Base-by-base conservation (phyloP, 2,113 vertebrate genomes). In the Pantherophis guttatus region DNA sequence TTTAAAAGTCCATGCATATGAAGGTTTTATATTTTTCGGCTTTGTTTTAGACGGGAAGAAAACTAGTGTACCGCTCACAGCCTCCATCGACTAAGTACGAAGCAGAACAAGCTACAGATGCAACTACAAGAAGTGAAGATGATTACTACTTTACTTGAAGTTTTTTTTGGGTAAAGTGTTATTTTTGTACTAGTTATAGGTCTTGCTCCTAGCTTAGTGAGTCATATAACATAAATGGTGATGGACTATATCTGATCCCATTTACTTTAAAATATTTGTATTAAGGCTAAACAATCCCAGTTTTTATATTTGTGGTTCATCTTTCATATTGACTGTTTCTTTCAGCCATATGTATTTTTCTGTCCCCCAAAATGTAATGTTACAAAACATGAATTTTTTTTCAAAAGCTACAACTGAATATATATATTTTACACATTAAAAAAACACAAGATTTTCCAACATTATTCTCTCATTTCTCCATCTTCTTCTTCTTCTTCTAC, bases 401-500 rank as follows among this genome's bases (percentile, higher is more conserved):
- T 88, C 21, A 50, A 90, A 90, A n/a, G 1, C 33, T 19, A 87
- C 57, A 90, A 90, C 75, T 2, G 15, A 91, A 92, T 13, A 88
- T n/a, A 75, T 3, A 59, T 5, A 59, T 59, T 87, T 90, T 93
- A 85, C 33, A 96, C 91, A 95, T 96, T 92, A 94, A 95, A 97
- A 95, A 95, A 96, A 95, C n/a, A 94, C 90, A 96, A 89, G 55
- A 97, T 98, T 97, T 97, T 97, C 91, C 95, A 97, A 95, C 97
- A 96, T 98, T 98, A 99, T 97, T 99, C 99, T 97, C 99, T 98
- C 99, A 99, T 99, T 96, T 99, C 99, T 95, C 99, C 99, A 89
- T 99, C 99, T 97, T 99, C 99, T 95, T 99, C 99, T 90, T 99
- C 99, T 95, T 99, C 99, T 97, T 99, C 99, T 90, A 99, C 99